These are phyloP conservation scores for Brachyhypopomus occidentalis DNA, from an alignment of 2,113 vertebrate genomes.

Conservation along the genomic window DNA sequence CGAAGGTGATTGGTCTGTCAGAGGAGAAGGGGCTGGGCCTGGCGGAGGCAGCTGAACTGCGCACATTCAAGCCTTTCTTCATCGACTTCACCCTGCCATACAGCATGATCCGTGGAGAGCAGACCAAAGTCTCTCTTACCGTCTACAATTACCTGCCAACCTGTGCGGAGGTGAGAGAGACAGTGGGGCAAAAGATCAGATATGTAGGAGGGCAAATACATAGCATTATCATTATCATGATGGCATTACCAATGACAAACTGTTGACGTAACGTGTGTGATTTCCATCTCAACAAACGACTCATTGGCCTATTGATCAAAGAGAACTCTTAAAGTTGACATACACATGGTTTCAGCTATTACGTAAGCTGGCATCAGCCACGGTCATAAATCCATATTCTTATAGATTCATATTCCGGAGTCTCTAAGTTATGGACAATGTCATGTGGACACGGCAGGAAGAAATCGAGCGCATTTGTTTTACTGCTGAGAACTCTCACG, in stretches of 20 bases:
- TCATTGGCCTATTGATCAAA: not conserved
- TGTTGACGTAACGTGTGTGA: not conserved
- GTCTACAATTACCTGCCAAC: constrained; percentile 86
- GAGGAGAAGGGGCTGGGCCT: constrained; percentile 80
- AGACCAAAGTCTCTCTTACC: constrained; percentile 87
- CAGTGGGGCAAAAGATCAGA: too few species aligned
- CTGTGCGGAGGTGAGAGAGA: constrained; percentile 79
- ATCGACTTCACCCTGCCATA: constrained; percentile 87
- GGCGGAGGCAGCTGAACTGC: constrained; percentile 75
- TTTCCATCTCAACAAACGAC: constrained; percentile 46
- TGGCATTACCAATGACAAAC: not conserved
- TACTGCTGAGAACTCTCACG: constrained; percentile 63
- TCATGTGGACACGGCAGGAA: constrained; percentile 64
- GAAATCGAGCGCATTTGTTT: constrained; percentile 59
- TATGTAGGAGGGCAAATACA: too few species aligned
- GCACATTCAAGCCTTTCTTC: constrained; percentile 89
- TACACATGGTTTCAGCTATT: constrained; percentile 45
- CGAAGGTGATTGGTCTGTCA: constrained; percentile 81
- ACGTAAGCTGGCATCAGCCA: constrained; percentile 60
- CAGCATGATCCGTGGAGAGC: constrained; percentile 85
- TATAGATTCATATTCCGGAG: constrained; percentile 62
- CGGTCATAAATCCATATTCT: too few species aligned
- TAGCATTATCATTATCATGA: too few species aligned
- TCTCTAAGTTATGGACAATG: constrained; percentile 69
- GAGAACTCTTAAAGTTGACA: not conserved